Conservation (phyloP, 2,888 invertebrate species). For the Cosmia trapezina region DNA sequence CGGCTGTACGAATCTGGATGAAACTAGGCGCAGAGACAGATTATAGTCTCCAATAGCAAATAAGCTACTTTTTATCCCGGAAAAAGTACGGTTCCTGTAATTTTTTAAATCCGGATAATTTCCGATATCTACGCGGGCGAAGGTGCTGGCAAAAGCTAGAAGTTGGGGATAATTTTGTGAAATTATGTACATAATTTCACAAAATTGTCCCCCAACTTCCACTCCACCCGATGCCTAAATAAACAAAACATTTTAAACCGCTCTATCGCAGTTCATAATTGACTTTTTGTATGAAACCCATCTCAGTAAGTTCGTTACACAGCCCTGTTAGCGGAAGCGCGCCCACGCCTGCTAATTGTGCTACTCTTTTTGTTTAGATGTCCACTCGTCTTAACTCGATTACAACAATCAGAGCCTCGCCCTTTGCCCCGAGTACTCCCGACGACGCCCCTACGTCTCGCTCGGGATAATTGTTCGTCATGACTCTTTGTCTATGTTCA, state of each 20-base stretch:
- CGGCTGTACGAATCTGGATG: too few species aligned
- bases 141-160: too few species aligned
- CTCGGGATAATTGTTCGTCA: constrained; percentile 67
- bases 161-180: too few species aligned
- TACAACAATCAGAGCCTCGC: constrained; percentile 87
- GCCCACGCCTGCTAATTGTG: constrained; percentile 87
- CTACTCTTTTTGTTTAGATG: constrained; percentile 88
- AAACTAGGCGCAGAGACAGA: too few species aligned
- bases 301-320: constrained; percentile 73
- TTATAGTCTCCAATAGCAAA: too few species aligned
- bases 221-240: neutral
- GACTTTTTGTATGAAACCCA: constrained; percentile 62
- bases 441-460: constrained; percentile 78
- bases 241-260: constrained; percentile 38
- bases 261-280: constrained; percentile 64
- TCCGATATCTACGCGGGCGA: too few species aligned
- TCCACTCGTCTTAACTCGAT: constrained; percentile 86
- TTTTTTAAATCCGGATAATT: too few species aligned
- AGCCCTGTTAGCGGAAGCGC: constrained; percentile 79
- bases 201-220: constrained; percentile 10
- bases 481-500: constrained; percentile 58
- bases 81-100: too few species aligned
- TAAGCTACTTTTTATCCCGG: too few species aligned
- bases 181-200: too few species aligned
- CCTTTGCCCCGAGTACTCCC: constrained; percentile 78